These are phyloP conservation scores for Prosopocoilus inquinatus DNA, from an alignment of 2,888 invertebrate genomes.

Conservation along the genomic window DNA sequence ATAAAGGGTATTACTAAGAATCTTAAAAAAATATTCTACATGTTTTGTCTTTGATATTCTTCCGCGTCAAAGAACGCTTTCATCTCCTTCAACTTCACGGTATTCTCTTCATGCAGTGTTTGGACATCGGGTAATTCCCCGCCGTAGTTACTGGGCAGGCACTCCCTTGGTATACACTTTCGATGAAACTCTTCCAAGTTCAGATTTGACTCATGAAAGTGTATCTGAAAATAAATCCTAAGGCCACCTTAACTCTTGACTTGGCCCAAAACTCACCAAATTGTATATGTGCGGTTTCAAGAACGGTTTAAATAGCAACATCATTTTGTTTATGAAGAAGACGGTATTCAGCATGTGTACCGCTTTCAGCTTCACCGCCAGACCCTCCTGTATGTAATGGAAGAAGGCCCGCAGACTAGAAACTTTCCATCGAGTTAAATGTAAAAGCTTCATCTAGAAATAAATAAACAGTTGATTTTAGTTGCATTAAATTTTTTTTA, in stretches of 20 bases:
- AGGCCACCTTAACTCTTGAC: no score
- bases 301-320: slow-evolving; percentile 51
- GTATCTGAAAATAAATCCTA: slow-evolving; percentile 53
- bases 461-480: no score
- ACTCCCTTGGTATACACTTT: slow-evolving; percentile 57
- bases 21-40: no score
- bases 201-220: slow-evolving; percentile 59
- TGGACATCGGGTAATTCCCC: slow-evolving; percentile 53
- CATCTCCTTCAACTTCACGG: slow-evolving; percentile 35
- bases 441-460: slow-evolving; percentile 32
- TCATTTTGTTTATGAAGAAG: slow-evolving; percentile 52
- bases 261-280: no score
- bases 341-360: slow-evolving; percentile 65
- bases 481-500: no score
- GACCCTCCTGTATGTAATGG: slow-evolving; percentile 66
- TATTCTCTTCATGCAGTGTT: slow-evolving; percentile 37
- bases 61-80: slow-evolving; percentile 37
- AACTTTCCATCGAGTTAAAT: slow-evolving; percentile 33
- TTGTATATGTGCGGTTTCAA: slow-evolving; percentile 37
- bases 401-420: slow-evolving; percentile 60
- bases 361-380: slow-evolving; percentile 64
- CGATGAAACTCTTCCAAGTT: slow-evolving; percentile 58
- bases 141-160: slow-evolving; percentile 62
- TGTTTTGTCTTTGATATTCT: slow-evolving; percentile 29
- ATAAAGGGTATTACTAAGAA: no score